Conservation (phyloP, 2,113 vertebrate genomes). For the Hippocampus comes region DNA sequence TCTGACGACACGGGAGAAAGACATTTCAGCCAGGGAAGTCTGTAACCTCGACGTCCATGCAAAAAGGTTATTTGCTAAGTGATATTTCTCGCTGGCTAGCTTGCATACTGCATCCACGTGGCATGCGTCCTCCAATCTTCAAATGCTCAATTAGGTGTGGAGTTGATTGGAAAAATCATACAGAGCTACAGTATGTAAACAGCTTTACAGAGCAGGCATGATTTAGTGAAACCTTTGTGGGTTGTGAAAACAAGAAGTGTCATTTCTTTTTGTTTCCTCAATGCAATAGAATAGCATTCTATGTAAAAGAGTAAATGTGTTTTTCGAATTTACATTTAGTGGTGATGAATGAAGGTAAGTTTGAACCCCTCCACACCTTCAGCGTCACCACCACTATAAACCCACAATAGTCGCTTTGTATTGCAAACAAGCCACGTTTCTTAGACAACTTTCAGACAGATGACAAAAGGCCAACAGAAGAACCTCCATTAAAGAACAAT, state of each 20-base stretch:
- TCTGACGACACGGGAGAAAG: slow-evolving; percentile 38
- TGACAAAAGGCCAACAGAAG: background rate
- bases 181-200: slow-evolving; percentile 18
- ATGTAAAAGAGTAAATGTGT: background rate
- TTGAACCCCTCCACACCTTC: background rate
- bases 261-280: background rate
- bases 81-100: slow-evolving; percentile 42
- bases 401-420: background rate
- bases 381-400: background rate
- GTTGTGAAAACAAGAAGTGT: background rate
- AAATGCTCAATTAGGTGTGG: slow-evolving; percentile 43
- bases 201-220: background rate
- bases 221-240: background rate
- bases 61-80: slow-evolving; percentile 58
- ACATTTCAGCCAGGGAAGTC: slow-evolving; percentile 34
- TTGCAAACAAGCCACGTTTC: background rate
- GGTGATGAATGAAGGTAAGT: background rate
- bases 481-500: background rate
- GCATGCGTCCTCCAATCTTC: slow-evolving; percentile 23
- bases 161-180: slow-evolving; percentile 36
- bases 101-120: slow-evolving; percentile 34
- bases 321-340: background rate
- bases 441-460: background rate
- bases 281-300: background rate
- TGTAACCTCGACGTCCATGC: slow-evolving; percentile 50